Evolutionary conservation across 2,797 vertebrate genomes (phyloP).

Genomic region (Sebastes wilsoni): DNA sequence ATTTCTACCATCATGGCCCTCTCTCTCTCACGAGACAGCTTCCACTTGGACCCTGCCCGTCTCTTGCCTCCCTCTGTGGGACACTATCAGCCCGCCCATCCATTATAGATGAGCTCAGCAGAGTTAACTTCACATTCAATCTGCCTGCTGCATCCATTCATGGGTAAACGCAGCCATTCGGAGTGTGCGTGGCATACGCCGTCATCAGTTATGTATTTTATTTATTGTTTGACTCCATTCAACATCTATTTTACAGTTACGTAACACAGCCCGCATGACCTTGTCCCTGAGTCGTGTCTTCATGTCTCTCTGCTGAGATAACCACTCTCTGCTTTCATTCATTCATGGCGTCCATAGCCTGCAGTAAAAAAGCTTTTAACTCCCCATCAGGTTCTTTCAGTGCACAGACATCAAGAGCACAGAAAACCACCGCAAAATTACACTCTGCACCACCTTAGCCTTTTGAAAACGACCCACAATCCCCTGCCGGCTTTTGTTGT

Average conservation of each 20-base stretch:
- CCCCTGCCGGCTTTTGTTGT: slow-evolving; percentile 51
- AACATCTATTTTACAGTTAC: slow-evolving; percentile 29
- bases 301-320: slow-evolving; percentile 3
- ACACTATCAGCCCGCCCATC: slow-evolving; percentile 36
- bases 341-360: slow-evolving; percentile 23
- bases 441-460: slow-evolving; percentile 24
- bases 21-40: not conserved
- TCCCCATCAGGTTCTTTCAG: not conserved
- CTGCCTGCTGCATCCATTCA: slow-evolving; percentile 53
- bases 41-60: slow-evolving; percentile 15
- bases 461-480: slow-evolving; percentile 57
- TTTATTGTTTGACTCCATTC: slow-evolving; percentile 22
- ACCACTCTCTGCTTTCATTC: slow-evolving; percentile 7
- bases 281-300: slow-evolving; percentile 9
- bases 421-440: slow-evolving; percentile 3
- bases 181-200: not conserved
- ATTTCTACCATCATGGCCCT: not conserved
- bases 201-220: slow-evolving; percentile 8
- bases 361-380: slow-evolving; percentile 55
- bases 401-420: not conserved
- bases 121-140: slow-evolving; percentile 44
- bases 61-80: slow-evolving; percentile 17
- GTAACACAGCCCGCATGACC: slow-evolving; percentile 30
- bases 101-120: slow-evolving; percentile 63
- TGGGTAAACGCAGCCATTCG: slow-evolving; percentile 36